A percentile compares a stretch with the other conserved stretches of the same genome.
Evolutionary conservation across 2,888 invertebrate genomes (phyloP).

Genomic region (Phengaris alcon): DNA sequence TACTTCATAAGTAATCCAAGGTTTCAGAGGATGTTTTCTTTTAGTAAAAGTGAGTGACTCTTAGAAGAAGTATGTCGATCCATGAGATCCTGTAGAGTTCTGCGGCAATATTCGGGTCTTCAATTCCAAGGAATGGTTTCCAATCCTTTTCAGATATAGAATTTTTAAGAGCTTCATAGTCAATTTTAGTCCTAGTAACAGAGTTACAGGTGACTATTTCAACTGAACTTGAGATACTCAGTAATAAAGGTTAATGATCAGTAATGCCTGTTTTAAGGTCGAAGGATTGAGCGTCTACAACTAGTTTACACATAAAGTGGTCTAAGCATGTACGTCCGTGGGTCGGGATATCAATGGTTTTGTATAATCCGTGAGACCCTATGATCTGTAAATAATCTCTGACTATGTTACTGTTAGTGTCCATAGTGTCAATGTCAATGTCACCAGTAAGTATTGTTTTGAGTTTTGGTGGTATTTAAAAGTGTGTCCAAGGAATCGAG

Average conservation of each 20-base stretch:
- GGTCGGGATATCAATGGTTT: neutral
- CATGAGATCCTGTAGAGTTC: neutral
- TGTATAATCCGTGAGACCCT: neutral
- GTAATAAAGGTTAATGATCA: neutral
- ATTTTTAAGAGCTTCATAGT: neutral
- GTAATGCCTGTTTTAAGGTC: neutral
- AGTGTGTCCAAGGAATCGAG: too few relatives aligned
- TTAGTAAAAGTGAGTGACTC: too few relatives aligned
- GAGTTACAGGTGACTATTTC: neutral
- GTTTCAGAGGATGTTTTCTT: too few relatives aligned
- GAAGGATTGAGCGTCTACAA: neutral
- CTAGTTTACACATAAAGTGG: neutral
- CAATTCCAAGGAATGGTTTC: neutral
- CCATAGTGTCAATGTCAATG: too few relatives aligned
- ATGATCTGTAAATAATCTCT: too few relatives aligned
- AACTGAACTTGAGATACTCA: neutral
- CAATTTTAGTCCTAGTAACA: neutral
- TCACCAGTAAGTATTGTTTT: too few relatives aligned
- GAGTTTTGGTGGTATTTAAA: too few relatives aligned
- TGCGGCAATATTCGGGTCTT: neutral
- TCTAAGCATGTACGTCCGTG: neutral
- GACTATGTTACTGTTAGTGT: too few relatives aligned
- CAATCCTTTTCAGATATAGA: neutral
- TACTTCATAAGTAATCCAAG: too few relatives aligned
- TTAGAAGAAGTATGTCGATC: neutral